These are phyloP conservation scores for Philonicus albiceps DNA, from an alignment of 2,888 invertebrate genomes.

Conservation along the genomic window DNA sequence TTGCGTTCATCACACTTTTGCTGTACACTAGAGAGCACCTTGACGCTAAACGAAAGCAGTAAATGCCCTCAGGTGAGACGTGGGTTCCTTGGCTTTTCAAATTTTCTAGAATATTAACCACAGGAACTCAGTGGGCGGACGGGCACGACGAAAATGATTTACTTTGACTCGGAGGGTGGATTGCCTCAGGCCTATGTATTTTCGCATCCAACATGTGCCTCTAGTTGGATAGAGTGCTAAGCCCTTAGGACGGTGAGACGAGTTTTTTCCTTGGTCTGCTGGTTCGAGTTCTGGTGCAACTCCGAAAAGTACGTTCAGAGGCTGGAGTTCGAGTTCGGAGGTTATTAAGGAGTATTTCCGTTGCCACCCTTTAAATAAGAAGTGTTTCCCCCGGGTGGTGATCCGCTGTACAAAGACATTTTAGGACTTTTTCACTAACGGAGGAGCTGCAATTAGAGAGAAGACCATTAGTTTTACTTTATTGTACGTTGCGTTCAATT, in stretches of 20 bases:
- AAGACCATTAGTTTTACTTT: background rate
- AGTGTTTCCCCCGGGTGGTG: background rate
- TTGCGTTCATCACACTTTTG: conserved; percentile 15
- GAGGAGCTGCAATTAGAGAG: background rate
- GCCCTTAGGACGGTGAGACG: background rate
- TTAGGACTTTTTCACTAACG: background rate
- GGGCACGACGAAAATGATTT: background rate
- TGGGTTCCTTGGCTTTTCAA: background rate
- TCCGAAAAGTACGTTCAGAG: background rate
- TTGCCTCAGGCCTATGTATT: background rate
- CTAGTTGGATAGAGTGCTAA: background rate
- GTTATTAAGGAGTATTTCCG: background rate
- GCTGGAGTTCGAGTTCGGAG: background rate
- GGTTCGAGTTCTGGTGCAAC: background rate
- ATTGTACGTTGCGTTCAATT: background rate
- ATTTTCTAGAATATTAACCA: background rate
- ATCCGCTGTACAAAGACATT: background rate
- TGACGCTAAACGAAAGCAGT: background rate
- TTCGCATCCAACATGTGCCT: background rate
- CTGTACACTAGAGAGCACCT: background rate
- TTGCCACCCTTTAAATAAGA: background rate
- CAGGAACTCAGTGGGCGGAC: background rate
- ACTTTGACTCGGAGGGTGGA: background rate
- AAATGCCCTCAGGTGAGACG: background rate
- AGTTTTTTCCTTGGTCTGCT: background rate